Conservation (phyloP, 2,113 vertebrate genomes). For the Gulo gulo region DNA sequence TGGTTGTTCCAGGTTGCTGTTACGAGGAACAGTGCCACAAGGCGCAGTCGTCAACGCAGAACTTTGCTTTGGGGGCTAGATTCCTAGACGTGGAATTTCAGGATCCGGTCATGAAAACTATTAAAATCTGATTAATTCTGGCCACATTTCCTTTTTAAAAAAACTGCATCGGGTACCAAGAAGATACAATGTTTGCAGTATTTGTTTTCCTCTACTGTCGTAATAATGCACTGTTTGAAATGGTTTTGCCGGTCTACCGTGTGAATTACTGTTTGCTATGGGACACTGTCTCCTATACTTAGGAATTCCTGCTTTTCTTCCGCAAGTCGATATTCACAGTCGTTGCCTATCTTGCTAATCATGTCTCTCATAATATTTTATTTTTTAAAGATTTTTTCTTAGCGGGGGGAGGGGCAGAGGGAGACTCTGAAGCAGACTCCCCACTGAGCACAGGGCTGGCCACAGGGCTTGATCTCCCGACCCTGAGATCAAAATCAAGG, state of each 20-base stretch:
- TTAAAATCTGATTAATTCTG: background rate
- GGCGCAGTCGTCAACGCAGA: background rate
- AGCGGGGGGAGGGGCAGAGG: background rate
- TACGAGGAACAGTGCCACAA: fast-evolving
- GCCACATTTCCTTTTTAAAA: background rate
- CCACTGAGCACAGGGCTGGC: background rate
- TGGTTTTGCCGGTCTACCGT: background rate
- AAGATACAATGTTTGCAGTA: background rate
- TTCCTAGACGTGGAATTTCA: background rate
- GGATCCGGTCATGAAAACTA: background rate
- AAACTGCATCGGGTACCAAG: background rate
- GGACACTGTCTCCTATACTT: background rate
- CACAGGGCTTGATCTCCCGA: background rate
- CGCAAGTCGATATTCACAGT: background rate
- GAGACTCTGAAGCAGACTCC: background rate
- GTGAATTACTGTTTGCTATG: background rate
- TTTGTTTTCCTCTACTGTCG: background rate
- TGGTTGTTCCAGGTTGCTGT: background rate
- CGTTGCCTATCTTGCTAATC: background rate
- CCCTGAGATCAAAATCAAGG: background rate
- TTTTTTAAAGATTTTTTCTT: background rate
- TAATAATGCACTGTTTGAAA: background rate
- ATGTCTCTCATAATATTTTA: background rate
- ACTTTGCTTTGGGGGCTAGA: background rate
- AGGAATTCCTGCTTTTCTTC: background rate